A percentile compares a stretch with the other conserved stretches of the same genome.
These are phyloP conservation scores for Drosophila serrata DNA, from an alignment of 1,140 invertebrate species.

Conservation along the genomic window DNA sequence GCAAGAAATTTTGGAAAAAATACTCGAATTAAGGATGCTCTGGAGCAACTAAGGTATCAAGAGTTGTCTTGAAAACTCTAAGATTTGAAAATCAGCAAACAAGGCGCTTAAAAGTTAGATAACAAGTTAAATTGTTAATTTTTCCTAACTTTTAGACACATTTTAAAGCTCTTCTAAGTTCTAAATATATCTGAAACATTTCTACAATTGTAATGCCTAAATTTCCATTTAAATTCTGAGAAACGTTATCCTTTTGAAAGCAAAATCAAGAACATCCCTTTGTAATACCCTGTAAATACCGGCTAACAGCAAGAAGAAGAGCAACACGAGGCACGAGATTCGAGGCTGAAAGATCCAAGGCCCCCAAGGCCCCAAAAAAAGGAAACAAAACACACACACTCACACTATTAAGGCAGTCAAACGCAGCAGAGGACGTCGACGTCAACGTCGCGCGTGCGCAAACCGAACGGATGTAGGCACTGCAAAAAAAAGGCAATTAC, in stretches of 20 bases:
- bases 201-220: not conserved
- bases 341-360: constrained; percentile 40
- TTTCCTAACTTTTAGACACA: not conserved
- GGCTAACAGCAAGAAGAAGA: constrained; percentile 48
- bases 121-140: not conserved
- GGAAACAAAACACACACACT: constrained; percentile 28
- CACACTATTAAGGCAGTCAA: constrained; percentile 21
- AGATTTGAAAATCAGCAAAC: not conserved
- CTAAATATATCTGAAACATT: no score
- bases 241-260: not conserved
- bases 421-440: constrained; percentile 34
- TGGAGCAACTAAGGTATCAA: no score
- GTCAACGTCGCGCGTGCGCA: constrained; percentile 73
- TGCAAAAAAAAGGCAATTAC: not conserved
- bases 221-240: not conserved
- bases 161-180: not conserved
- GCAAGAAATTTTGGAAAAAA: not conserved
- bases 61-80: not conserved
- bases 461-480: constrained; percentile 67
- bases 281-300: constrained; percentile 36
- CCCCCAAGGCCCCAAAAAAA: constrained; percentile 54
- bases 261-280: not conserved
- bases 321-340: constrained; percentile 70
- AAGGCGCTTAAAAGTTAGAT: fast-evolving
- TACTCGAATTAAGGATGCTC: constrained; percentile 1